Conservation (phyloP, 2,113 vertebrate genomes). For the Argyrosomus japonicus region DNA sequence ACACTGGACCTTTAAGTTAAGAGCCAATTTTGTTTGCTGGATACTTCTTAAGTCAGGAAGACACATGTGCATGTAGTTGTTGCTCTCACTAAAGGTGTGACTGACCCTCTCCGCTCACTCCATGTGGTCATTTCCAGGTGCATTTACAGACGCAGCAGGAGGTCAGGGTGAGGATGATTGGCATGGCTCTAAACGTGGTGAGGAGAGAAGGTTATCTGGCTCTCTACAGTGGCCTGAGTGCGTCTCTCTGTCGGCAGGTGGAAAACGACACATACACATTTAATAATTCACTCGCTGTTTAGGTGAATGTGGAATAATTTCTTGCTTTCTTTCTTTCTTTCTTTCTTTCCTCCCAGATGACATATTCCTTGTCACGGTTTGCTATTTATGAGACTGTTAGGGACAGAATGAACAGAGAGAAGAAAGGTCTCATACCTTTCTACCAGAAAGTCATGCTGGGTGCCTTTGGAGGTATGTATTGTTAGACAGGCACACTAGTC, state of each 20-base stretch:
- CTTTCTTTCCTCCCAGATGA: constrained; percentile 28
- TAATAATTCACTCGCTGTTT: neutral
- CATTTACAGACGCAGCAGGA: constrained; percentile 47
- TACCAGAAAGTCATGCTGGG: constrained; percentile 39
- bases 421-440: constrained; percentile 26
- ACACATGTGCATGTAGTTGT: neutral
- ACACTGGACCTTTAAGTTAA: neutral
- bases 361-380: constrained; percentile 39
- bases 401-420: constrained; percentile 29
- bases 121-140: constrained; percentile 30
- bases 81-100: neutral
- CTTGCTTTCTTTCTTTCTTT: too few species aligned
- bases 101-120: neutral
- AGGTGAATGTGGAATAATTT: too few species aligned
- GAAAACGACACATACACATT: neutral
- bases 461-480: constrained; percentile 31
- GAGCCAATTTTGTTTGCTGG: neutral
- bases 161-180: constrained; percentile 23
- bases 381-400: constrained; percentile 42
- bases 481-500: neutral
- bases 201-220: constrained; percentile 37
- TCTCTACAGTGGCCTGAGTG: constrained; percentile 39
- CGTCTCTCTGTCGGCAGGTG: constrained; percentile 44
- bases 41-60: neutral
- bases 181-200: constrained; percentile 21